These are phyloP conservation scores for Acleris cristana DNA, from an alignment of 2,888 invertebrate species.

Conservation along the genomic window DNA sequence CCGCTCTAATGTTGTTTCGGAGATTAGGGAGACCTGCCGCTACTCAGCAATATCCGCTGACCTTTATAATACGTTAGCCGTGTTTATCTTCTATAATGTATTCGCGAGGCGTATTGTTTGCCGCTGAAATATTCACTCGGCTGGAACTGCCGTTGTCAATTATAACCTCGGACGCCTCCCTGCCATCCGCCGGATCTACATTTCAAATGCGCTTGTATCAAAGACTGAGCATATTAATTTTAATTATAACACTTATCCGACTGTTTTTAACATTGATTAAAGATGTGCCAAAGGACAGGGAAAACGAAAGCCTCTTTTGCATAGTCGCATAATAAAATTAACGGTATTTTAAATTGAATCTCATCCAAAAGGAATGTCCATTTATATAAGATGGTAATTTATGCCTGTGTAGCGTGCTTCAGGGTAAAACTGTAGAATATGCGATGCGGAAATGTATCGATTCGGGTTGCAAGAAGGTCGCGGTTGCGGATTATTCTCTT, in stretches of 20 bases:
- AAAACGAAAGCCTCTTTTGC: too few species aligned
- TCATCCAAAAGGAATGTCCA: conserved; percentile 39
- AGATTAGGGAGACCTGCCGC: conserved; percentile 23
- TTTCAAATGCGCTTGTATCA: conserved; percentile 54
- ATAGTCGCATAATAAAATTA: too few species aligned
- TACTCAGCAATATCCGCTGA: conserved; percentile 13
- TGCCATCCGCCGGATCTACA: conserved; percentile 52
- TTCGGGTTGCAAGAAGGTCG: conserved; percentile 38
- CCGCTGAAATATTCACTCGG: conserved; percentile 49
- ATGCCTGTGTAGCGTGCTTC: conserved; percentile 44
- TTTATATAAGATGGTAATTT: conserved; percentile 52
- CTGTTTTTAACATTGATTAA: conserved; percentile 6
- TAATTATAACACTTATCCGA: conserved; percentile 4
- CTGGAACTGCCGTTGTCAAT: conserved; percentile 51
- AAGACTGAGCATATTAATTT: conserved; percentile 41
- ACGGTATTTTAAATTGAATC: too few species aligned
- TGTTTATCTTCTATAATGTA: conserved; percentile 42
- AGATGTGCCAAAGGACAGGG: too few species aligned
- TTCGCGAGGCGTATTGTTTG: conserved; percentile 46
- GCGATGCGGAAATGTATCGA: conserved; percentile 44
- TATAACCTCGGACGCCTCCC: conserved; percentile 44
- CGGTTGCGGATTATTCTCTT: conserved; percentile 18
- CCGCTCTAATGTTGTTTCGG: conserved; percentile 10
- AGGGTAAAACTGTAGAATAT: conserved; percentile 36
- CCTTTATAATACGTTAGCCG: conserved; percentile 17